Base-by-base conservation (phyloP, 1,140 invertebrate genomes). In the Listronotus bonariensis region DNA sequence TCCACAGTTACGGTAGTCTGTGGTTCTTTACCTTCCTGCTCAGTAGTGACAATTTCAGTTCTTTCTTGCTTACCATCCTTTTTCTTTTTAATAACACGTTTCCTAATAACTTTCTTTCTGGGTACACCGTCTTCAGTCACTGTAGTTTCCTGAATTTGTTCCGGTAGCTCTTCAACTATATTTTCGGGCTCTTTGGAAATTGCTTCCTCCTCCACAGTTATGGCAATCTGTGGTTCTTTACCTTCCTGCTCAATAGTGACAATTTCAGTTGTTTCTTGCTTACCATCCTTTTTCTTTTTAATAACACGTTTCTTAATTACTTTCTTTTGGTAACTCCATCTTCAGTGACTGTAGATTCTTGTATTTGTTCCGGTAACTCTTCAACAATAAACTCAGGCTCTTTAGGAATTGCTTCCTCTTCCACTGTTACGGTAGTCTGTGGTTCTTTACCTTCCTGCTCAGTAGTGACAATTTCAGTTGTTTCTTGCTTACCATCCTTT, bases 81-180 rank as follows among this genome's bases (percentile, higher is more conserved):
- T 2, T 67, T 14, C 68, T 68, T 58, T 73, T 54, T 18, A 57
- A 65, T 70, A 62, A 67, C 54, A 26, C 60, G 61, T 51, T 73
- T 76, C 65, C 67, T 60, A 42, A 65, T 68, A 9, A 68, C 60
- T 57, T 77, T 76, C 41, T 56, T 64, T 14, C 46, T 31, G 69
- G 74, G 68, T 40, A 74, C 71, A 52, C 72, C 78, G 51, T 78
- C 76, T 67, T 80, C 72, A 17, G 80, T 80, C 18, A 78, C 61
- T 42, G 48, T 54, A 54, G 54, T 55, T 45, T 45, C 55, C 34
- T 52, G 60, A 60, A 68, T 42, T 15, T 74, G 65, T 61, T 54
- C 58, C 74, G 68, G 55, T 18, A 79, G 60, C 78, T 68, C 53
- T 42, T 77, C 72, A 34, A 34, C 32, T 6, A 34, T 34, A 34